Evolutionary conservation across 2,888 invertebrate genomes (phyloP), one percentile per base, ranked within the genome.

Genomic region (Temnothorax unifasciatus): DNA sequence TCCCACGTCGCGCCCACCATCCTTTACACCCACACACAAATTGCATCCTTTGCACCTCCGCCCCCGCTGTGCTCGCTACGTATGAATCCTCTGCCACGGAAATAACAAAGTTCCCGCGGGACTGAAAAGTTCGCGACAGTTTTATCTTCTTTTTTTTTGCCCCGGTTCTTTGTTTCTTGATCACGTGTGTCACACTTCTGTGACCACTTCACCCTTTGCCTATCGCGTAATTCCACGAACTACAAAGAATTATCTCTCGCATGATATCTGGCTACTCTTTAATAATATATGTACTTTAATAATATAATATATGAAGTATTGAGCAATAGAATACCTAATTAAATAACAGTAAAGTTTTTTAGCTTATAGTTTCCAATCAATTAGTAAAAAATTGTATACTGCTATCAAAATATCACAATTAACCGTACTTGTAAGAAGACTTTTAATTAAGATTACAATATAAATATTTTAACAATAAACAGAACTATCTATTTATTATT

Each of bases 21-120:
- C 8, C 57, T 41, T 21, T 69, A 64, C 82, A 69, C 69, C 41
- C 85, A 15, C 74, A 59, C 61, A 44, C 44, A 79, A 50, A 38
- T 47, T 69, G 63, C 83, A 59, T 25, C 8, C 15, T 34, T 66
- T 13, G 41, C 66, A n/a, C 25, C 47, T 68, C 82, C 76, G 50
- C 25, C 47, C 68, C 82, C 76, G 50, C 29, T 54, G 71, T 83
- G 79, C 83, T 86, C 82, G 75, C 85, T 74, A 75, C 83, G 85
- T 89, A 90, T 89, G 90, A 90, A 90, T 90, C 85, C 86, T 75
- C 68, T 71, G 66, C 81, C 87, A 84, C 69, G 54, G 71, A 86
- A 88, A 88, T 90, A 90, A 90, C 89, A 89, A 90, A 90, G 86
- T 90, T 89, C 84, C 64, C 57, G 64, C 57, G 50, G 54, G 29